Evolutionary conservation across 2,888 invertebrate genomes (phyloP).

Genomic region (Barypeithes pellucidus): DNA sequence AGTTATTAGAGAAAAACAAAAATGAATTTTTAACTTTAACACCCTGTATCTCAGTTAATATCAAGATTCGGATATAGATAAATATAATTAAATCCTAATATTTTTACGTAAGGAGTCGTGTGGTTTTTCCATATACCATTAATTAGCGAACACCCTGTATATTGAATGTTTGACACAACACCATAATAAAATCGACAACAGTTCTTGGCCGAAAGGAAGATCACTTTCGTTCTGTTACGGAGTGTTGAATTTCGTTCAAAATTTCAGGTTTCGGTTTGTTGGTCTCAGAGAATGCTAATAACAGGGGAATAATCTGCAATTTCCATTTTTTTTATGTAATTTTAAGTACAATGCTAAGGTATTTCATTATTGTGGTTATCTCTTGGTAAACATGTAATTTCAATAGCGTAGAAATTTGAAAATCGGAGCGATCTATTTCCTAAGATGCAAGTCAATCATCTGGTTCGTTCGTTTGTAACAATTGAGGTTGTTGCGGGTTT

Average conservation of each 20-base stretch:
- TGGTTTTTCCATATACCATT: no score
- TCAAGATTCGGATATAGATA: no score
- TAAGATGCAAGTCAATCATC: not conserved
- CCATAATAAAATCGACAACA: not conserved
- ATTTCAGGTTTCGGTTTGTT: constrained; percentile 29
- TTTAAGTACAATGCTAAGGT: constrained; percentile 19
- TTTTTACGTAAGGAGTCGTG: no score
- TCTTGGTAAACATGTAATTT: constrained; percentile 18
- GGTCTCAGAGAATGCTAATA: constrained; percentile 31
- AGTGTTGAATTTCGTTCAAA: constrained; percentile 36
- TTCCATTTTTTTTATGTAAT: constrained; percentile 39
- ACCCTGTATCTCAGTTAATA: no score
- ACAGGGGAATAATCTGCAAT: constrained; percentile 29
- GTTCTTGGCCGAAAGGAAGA: constrained; percentile 19
- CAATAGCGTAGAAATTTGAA: not conserved
- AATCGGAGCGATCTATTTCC: not conserved
- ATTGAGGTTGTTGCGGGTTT: no score
- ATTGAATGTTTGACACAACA: not conserved
- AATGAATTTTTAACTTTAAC: no score
- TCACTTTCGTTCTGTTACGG: constrained; percentile 38
- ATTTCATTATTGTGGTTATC: constrained; percentile 25
- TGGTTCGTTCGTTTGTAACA: no score
- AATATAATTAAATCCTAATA: no score
- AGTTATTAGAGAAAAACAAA: no score
- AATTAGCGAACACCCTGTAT: no score